Base-by-base conservation (phyloP, 2,888 invertebrate genomes). In the Dendrolimus houi region DNA sequence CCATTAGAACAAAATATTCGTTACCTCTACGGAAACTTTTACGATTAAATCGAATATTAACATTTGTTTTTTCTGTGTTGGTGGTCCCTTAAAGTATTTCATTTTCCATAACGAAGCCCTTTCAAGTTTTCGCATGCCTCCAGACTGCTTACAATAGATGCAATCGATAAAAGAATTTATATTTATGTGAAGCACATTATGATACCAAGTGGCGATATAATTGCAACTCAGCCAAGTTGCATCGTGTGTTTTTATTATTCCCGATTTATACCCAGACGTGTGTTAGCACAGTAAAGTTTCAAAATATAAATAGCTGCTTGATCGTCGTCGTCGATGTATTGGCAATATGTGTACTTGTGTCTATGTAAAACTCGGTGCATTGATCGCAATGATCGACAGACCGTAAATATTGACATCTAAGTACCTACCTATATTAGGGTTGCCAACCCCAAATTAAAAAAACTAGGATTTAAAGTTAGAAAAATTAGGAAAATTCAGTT, bases 321-420 rank as follows among this genome's bases (percentile, higher is more conserved):
- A 62, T 60, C 57, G 42, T 54, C 53, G 29, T 62, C 62, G 59
- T 59, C 60, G 62, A 60, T 57, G 54, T 61, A 56, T 63, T 56
- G 61, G 64, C 60, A 60, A 64, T 66, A 62, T 55, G 62, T 29
- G 29, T 60, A 12, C 53, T 53, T 29, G 29, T 53, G 59, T 58
- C 57, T 57, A 55, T 60, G 65, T 64, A 61, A n/a, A n/a, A 68
- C 63, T 64, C 71, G 69, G 74, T 77, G 77, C 76, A 78, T 71
- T 65, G 81, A 66, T 77, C 77, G 74, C 70, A 64, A 75, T 75
- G 70, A 55, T 62, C 74, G 69, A 57, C 79, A 64, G 77, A 81
- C 75, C 83, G 79, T 79, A 68, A 72, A 77, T 68, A 64, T 69
- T 65, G 65, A 69, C 72, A 69, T 70, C 68, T 68, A 69, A 64